These are phyloP conservation scores for Puntigrus tetrazona DNA, from an alignment of 2,113 vertebrate genomes.

Conservation along the genomic window DNA sequence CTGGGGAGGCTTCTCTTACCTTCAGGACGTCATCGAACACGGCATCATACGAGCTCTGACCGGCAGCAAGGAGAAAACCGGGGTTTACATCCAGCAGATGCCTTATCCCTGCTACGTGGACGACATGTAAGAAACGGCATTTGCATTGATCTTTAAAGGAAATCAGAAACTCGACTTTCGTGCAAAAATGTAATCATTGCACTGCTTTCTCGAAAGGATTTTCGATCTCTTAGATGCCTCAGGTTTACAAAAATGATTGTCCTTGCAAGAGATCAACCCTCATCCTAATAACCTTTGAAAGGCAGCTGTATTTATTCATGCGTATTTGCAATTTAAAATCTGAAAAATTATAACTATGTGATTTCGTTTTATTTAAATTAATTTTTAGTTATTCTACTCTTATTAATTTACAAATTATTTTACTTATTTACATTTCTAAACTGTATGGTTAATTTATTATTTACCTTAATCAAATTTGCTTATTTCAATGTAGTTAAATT, in stretches of 20 bases:
- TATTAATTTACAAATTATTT: neutral
- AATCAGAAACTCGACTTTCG: too few species aligned
- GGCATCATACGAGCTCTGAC: constrained; percentile 89
- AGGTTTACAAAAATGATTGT: neutral
- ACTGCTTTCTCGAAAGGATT: neutral
- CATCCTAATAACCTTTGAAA: neutral
- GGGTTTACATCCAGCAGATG: constrained; percentile 97
- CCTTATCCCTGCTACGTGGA: constrained; percentile 97
- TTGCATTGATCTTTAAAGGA: too few species aligned
- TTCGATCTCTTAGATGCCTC: neutral
- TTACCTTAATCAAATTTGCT: neutral
- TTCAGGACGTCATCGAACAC: constrained; percentile 94
- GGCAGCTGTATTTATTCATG: neutral
- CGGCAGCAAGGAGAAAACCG: constrained; percentile 85
- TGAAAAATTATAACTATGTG: neutral
- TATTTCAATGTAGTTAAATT: neutral
- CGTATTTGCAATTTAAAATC: neutral
- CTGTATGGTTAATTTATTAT: neutral
- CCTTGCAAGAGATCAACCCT: neutral
- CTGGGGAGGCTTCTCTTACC: constrained; percentile 94
- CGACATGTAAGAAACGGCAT: constrained; percentile 82
- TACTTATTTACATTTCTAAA: neutral
- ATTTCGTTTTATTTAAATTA: neutral
- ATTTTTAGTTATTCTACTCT: neutral
- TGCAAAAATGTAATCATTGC: too few species aligned